Evolutionary conservation across 2,113 vertebrate species (phyloP).

Genomic region (Muscicapa adusta): DNA sequence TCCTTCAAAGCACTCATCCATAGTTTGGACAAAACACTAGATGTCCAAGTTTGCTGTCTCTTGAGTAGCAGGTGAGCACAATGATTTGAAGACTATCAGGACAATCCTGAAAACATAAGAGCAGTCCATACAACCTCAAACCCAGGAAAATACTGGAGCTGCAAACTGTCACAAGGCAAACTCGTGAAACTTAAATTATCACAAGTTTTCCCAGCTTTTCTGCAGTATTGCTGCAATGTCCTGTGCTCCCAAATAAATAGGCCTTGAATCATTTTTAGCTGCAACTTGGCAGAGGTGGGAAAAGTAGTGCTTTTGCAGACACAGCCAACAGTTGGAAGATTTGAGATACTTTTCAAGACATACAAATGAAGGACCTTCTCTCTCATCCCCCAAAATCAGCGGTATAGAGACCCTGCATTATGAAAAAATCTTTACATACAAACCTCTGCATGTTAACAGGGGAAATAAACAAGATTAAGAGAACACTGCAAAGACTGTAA

Average conservation of each 20-base stretch:
- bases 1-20: neutral
- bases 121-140: neutral
- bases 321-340: neutral
- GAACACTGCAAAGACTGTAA: neutral
- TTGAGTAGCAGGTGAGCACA: neutral
- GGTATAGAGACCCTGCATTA: no score
- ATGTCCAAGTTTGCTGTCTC: fast-evolving
- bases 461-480: neutral
- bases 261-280: neutral
- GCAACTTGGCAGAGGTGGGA: neutral
- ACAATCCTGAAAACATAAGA: neutral
- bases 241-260: neutral
- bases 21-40: neutral
- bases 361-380: neutral
- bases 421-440: neutral
- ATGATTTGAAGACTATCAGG: neutral
- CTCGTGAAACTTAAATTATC: neutral
- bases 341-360: neutral
- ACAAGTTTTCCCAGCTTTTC: neutral
- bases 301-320: neutral
- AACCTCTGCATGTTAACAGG: neutral
- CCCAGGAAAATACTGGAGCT: fast-evolving
- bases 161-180: neutral
- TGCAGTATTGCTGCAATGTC: neutral
- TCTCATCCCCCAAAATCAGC: neutral